phyloP scores from a whole-genome alignment of 2,888 invertebrate genomes.

The Diarsia mendica region DNA sequence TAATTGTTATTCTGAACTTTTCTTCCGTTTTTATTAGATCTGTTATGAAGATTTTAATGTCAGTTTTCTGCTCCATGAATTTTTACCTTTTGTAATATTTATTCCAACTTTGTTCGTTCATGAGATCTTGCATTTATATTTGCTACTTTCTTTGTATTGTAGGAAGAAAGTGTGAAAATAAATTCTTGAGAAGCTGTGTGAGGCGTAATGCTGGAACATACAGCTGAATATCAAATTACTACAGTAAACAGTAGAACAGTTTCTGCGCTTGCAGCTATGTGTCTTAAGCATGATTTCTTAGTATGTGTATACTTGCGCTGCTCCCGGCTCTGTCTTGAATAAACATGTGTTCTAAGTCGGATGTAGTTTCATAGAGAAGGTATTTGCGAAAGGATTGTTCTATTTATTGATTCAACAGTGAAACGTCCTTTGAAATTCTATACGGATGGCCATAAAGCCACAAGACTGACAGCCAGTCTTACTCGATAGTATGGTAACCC shows the following conservation, averaged over 20 bases:
- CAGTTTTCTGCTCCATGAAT: constrained; percentile 30
- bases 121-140: constrained; percentile 23
- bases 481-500: background rate
- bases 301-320: constrained; percentile 17
- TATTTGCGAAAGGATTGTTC: background rate
- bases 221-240: constrained; percentile 51
- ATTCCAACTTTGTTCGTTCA: constrained; percentile 16
- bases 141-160: constrained; percentile 3
- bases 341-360: constrained; percentile 13
- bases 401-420: background rate
- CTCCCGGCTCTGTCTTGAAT: constrained; percentile 17
- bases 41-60: constrained; percentile 36
- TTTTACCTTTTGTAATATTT: constrained; percentile 34
- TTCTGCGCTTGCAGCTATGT: constrained; percentile 30
- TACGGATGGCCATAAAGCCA: background rate
- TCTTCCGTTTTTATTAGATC: constrained; percentile 24
- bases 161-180: constrained; percentile 21
- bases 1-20: constrained; percentile 43
- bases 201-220: constrained; percentile 6
- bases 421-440: background rate
- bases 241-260: constrained; percentile 32
- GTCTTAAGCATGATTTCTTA: constrained; percentile 39
- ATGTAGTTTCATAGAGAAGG: background rate
- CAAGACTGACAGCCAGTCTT: background rate
- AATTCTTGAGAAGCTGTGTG: constrained; percentile 21